These are phyloP conservation scores for Scylla paramamosain DNA, from an alignment of 1,140 invertebrate genomes.

Conservation along the genomic window DNA sequence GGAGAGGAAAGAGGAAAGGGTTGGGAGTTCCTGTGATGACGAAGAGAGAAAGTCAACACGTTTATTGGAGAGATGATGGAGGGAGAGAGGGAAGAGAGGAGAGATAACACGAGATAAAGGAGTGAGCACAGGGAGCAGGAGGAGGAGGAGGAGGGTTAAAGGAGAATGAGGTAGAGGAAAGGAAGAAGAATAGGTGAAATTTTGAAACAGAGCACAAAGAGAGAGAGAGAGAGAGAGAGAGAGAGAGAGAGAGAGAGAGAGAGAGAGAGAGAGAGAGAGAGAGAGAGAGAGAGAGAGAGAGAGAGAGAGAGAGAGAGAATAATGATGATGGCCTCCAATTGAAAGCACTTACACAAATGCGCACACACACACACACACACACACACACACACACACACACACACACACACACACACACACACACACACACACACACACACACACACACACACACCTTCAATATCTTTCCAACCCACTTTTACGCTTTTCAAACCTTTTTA, in stretches of 20 bases:
- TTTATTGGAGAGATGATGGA: constrained; percentile 1
- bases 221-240: background rate
- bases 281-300: background rate
- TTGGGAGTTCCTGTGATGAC: background rate
- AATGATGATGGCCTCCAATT: no score
- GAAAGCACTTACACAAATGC: constrained; percentile 5
- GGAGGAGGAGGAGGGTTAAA: background rate
- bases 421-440: constrained; percentile 41
- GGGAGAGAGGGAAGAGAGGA: background rate
- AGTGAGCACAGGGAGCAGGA: background rate
- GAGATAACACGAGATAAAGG: constrained; percentile 1
- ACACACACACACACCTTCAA: background rate
- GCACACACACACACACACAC: constrained; percentile 40
- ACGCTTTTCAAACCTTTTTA: background rate
- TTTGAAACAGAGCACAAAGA: no score
- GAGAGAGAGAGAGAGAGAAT: background rate
- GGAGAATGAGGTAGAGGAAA: background rate
- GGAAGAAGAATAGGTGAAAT: no score
- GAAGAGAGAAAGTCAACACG: constrained; percentile 16
- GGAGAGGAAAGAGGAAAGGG: background rate
- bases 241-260: background rate
- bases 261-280: background rate
- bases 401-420: constrained; percentile 57
- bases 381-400: constrained; percentile 54
- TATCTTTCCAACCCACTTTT: background rate